phyloP scores from a whole-genome alignment of 2,797 vertebrate species.

The Betta splendens region DNA sequence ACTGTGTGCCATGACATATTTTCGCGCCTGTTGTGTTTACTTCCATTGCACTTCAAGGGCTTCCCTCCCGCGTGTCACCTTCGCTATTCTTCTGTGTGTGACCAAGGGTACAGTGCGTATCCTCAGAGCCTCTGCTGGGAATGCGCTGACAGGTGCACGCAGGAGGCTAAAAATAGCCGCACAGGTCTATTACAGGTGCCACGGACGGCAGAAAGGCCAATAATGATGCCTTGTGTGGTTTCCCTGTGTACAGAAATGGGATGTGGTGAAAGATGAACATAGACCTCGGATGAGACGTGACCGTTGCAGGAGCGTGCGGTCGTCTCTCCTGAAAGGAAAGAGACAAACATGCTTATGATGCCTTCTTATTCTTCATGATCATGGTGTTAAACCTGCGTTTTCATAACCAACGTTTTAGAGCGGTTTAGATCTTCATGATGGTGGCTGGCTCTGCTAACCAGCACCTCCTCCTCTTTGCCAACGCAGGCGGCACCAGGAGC shows the following conservation, averaged over 20 bases:
- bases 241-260: slow-evolving; percentile 1
- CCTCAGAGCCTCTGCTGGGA: slow-evolving; percentile 49
- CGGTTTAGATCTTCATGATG: no score
- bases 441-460: background rate
- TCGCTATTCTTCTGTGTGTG: slow-evolving; percentile 1
- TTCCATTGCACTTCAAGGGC: background rate
- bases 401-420: no score
- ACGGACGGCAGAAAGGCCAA: slow-evolving; percentile 75
- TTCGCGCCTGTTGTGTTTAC: no score
- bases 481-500: slow-evolving; percentile 3
- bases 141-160: slow-evolving; percentile 62
- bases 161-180: slow-evolving; percentile 69
- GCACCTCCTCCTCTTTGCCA: background rate
- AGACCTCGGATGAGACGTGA: slow-evolving; percentile 10
- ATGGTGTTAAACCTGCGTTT: no score
- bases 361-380: background rate
- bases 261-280: slow-evolving; percentile 20
- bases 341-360: background rate
- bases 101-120: slow-evolving; percentile 53
- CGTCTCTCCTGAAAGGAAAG: background rate
- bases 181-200: slow-evolving; percentile 71
- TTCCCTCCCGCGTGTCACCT: slow-evolving; percentile 17
- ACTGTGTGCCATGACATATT: no score
- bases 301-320: slow-evolving; percentile 25
- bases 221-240: slow-evolving; percentile 31